Base-by-base conservation (phyloP, 1,140 invertebrate genomes). In the Lepidurus arcticus region DNA sequence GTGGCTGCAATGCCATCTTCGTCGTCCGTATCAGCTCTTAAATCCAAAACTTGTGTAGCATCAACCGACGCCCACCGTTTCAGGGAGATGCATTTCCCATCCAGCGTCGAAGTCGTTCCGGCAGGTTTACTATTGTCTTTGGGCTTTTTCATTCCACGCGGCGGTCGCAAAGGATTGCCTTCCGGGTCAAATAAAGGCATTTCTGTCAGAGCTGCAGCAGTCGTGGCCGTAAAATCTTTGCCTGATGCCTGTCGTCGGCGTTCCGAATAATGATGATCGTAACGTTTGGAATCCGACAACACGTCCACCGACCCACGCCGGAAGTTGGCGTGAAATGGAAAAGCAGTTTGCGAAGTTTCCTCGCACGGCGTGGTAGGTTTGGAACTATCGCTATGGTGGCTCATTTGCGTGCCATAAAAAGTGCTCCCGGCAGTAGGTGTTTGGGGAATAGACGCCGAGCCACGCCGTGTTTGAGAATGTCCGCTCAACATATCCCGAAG, bases 151-250 rank as follows among this genome's bases (percentile, higher is more conserved):
- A 88, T 89, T 76, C 88, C 84, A 44, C 90, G 87, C 21, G 89
- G 87, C 6, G 91, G 90, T 78, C 88, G 85, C 11, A 87, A 81
- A 1, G 91, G 91, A 80, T 85, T 86, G 24, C 85, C 86, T 11
- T 89, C 86, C 79, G 88, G 85, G 76, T 90, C 90, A 79, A 89
- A 88, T 13, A 92, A 84, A 10, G 89, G 88, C 53, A 92, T 85
- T 81, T 91, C 89, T 79, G 89, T 88, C 73, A 74, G 79, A 74
- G 78, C 79, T 24, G 42, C 73, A 44, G 26, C 45, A 44, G 53
- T 45, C 43, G 78, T 53, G 42, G 65, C 44, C 53, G 13, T n/a
- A 13, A 76, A 21, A n/a, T 78, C 79, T 10, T 81, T 79, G 44
- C 73, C 76, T 7, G 76, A 34, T 9, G 75, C 43, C 16, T 79